Base-by-base conservation (phyloP, 2,888 invertebrate species). In the Palloptera scutellata region DNA sequence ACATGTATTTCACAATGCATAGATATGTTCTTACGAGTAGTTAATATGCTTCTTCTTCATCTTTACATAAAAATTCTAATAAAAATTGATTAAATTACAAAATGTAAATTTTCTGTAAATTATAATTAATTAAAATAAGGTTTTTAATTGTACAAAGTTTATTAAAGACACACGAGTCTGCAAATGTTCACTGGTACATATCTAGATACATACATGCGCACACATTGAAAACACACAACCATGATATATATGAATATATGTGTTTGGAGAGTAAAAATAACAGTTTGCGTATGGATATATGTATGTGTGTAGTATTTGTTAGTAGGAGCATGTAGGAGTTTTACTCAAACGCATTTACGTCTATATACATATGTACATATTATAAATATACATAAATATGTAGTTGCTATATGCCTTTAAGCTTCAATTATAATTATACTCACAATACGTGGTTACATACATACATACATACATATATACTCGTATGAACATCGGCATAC, bases 121-220 rank as follows among this genome's bases (percentile, higher is more conserved):
- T 52, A 52, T 52, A 52, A 52, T 52, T 52, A 52, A 17, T 52
- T 52, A 8, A 9, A 52, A 13, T 52, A 17, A 52, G 9, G 42
- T 15, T 12, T n/a, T 58, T 58, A 19, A 55, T 19, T 53, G 40
- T 20, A 19, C 8, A 52, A 15, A 52, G 51, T 52, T 48, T 60
- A 60, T 45, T 43, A 30, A 48, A 17, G 9, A 12, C 41, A 12
- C 30, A 45, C 0, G 15, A 2, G 48, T 51, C 12, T 48, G 60
- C 60, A 51, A 43, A 45, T 61, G 45, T 45, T 51, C 12, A 51
- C 60, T 19, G 13, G 42, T 59, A 13, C 8, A 43, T 13, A 45
- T 17, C 19, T 8, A 15, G 45, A 45, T 45, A 42, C 11, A 45
- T 13, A n/a, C 10, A 45, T 11, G 19, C n/a, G 45, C 13, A 15